Percentiles rank a stretch among this genome's conserved stretches.
phyloP scores from a whole-genome alignment of 2,113 vertebrate genomes.

The Strix aluco region DNA sequence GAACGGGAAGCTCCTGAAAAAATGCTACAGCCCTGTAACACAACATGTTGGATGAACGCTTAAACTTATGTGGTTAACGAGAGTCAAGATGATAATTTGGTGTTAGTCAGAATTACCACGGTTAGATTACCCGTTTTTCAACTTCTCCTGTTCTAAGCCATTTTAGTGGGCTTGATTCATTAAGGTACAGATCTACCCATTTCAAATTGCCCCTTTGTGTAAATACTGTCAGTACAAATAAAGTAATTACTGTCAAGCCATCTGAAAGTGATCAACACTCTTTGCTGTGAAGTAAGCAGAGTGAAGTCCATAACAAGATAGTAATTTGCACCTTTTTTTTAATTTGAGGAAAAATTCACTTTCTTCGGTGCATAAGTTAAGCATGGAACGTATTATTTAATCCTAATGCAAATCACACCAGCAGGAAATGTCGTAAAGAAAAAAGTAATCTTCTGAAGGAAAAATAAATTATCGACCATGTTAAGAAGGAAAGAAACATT shows the following conservation, averaged over 20 bases:
- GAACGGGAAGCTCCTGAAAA: background rate
- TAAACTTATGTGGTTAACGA: background rate
- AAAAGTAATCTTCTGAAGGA: constrained; percentile 78
- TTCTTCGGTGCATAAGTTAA: constrained; percentile 54
- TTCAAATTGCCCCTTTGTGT: constrained; percentile 30
- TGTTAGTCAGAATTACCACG: constrained; percentile 15
- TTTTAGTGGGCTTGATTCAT: background rate
- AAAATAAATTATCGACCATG: constrained; percentile 77
- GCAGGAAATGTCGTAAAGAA: constrained; percentile 76
- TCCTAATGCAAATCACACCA: constrained; percentile 76
- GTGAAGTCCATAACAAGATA: constrained; percentile 50
- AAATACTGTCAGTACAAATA: constrained; percentile 57
- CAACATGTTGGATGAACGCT: background rate
- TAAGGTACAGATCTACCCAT: background rate
- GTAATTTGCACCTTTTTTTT: constrained; percentile 66
- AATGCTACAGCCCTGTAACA: background rate
- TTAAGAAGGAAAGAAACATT: constrained; percentile 76
- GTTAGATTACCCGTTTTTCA: constrained; percentile 24
- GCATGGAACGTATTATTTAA: constrained; percentile 78
- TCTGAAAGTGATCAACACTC: constrained; percentile 63
- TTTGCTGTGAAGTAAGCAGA: background rate
- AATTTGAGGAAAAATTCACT: constrained; percentile 59
- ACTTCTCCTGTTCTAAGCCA: constrained; percentile 8
- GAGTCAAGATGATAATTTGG: constrained; percentile 33
- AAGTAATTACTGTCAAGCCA: constrained; percentile 40